A percentile compares a stretch with the other conserved stretches of the same genome.
phyloP scores from a whole-genome alignment of 2,888 invertebrate genomes.

The Nasonovia ribisnigri region DNA sequence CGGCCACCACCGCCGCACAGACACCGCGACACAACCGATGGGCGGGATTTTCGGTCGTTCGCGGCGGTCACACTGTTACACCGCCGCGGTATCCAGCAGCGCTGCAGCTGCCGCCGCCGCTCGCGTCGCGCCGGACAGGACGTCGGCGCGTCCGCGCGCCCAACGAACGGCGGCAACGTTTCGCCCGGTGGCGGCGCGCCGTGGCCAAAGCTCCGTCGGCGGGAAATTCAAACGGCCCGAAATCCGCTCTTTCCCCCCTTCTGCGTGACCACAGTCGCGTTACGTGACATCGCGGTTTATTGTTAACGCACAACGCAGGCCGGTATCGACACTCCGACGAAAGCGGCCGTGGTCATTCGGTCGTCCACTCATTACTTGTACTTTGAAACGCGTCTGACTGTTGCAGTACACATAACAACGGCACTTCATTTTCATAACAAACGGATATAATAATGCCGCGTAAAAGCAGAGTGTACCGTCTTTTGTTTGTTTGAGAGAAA shows the following conservation, averaged over 20 bases:
- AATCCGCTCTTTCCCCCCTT: not conserved
- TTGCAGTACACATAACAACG: not conserved
- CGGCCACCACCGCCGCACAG: too few relatives aligned
- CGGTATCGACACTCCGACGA: not conserved
- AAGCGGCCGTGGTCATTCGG: too few relatives aligned
- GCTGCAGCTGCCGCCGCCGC: not conserved
- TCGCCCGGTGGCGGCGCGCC: not conserved
- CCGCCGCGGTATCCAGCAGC: too few relatives aligned
- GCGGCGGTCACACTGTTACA: conserved; percentile 44
- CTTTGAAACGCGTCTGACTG: not conserved
- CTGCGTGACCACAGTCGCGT: too few relatives aligned
- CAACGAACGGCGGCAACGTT: conserved; percentile 45
- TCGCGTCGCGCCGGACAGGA: not conserved
- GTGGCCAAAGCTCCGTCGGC: not conserved
- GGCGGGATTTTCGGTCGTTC: not conserved
- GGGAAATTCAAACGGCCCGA: conserved; percentile 47
- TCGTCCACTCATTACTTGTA: not conserved
- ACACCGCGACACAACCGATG: too few relatives aligned
- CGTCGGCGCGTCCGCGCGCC: conserved; percentile 6
- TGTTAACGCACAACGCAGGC: not conserved
- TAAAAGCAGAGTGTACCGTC: not conserved
- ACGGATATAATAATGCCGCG: not conserved
- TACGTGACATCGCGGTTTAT: not conserved
- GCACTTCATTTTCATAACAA: conserved; percentile 31
- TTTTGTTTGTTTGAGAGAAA: not conserved